phyloP scores from a whole-genome alignment of 2,888 invertebrate genomes.

The Perdita meconis region DNA sequence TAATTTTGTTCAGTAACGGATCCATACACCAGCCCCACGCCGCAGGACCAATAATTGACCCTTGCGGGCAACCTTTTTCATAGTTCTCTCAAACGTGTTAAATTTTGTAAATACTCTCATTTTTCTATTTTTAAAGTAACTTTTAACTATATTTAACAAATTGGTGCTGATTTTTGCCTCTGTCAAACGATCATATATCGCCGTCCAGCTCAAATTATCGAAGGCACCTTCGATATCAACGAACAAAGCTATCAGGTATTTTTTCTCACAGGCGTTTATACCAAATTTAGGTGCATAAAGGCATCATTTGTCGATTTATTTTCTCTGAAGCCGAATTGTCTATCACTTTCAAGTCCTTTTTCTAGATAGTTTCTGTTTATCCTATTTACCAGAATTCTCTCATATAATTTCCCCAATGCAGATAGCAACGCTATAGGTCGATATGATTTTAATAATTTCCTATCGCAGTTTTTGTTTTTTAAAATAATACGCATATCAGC shows the following conservation, averaged over 20 bases:
- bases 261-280: not conserved
- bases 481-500: constrained; percentile 1
- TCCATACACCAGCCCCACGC: not conserved
- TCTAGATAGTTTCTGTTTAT: not conserved
- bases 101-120: too few species aligned
- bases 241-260: not conserved
- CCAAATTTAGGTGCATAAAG: not conserved
- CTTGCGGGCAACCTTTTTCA: too few species aligned
- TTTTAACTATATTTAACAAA: too few species aligned
- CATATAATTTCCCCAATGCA: constrained; percentile 17
- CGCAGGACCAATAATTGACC: too few species aligned
- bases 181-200: too few species aligned
- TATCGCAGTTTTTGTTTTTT: constrained; percentile 6
- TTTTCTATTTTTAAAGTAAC: too few species aligned
- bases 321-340: not conserved
- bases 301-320: not conserved
- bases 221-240: not conserved
- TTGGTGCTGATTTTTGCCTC: too few species aligned
- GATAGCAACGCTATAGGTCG: constrained; percentile 24
- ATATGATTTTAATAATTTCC: constrained; percentile 5
- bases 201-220: not conserved
- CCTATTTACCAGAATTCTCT: constrained; percentile 25
- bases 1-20: not conserved
- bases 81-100: too few species aligned
- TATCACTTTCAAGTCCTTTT: not conserved